A percentile compares a stretch with the other conserved stretches of the same genome.
Conservation (phyloP, 2,113 vertebrate species). For the Oriolus oriolus region DNA sequence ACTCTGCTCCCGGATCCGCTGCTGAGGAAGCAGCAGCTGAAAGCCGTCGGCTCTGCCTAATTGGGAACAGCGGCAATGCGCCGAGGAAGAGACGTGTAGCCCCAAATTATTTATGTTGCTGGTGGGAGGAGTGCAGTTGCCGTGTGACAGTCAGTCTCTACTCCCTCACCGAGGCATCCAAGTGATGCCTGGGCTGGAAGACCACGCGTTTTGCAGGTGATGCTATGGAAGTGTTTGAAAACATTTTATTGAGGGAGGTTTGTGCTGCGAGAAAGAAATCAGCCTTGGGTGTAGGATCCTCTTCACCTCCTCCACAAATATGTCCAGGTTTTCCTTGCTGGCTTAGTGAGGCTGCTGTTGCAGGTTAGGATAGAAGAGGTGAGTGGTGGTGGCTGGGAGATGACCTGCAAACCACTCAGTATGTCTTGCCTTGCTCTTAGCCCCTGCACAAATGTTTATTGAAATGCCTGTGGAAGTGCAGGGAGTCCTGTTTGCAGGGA, state of each 20-base stretch:
- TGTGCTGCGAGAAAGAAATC: neutral
- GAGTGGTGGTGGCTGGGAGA: neutral
- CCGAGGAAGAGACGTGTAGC: neutral
- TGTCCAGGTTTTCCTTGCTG: neutral
- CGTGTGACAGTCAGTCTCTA: neutral
- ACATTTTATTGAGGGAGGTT: neutral
- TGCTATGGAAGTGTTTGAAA: neutral
- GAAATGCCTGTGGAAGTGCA: neutral
- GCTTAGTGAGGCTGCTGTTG: neutral
- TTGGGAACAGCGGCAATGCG: neutral
- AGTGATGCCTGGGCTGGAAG: neutral
- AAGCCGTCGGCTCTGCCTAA: neutral
- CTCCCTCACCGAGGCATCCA: neutral
- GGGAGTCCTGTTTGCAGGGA: neutral
- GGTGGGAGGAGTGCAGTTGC: neutral
- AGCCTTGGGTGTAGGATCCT: too few species aligned
- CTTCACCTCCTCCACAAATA: neutral
- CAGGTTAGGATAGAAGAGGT: neutral
- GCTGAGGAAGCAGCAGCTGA: neutral
- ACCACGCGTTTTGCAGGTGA: neutral
- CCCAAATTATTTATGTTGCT: slow-evolving; percentile 11
- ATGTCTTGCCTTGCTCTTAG: neutral
- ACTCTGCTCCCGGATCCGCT: neutral
- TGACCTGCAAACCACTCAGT: accelerated
- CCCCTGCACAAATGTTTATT: neutral